These are phyloP conservation scores for Muschampia plurimacula DNA, from an alignment of 2,888 invertebrate genomes.

Conservation along the genomic window DNA sequence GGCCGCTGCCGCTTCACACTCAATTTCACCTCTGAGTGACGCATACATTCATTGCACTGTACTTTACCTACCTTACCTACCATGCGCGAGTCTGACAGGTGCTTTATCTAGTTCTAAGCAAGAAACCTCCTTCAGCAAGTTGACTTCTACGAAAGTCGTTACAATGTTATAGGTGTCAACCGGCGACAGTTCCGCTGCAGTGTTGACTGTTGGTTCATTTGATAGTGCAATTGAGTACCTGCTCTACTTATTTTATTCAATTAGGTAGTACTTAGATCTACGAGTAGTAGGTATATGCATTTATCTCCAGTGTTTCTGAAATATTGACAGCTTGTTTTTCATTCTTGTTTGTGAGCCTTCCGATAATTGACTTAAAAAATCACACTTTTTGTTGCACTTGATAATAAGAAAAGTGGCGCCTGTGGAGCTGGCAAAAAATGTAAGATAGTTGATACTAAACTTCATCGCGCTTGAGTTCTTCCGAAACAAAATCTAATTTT, in stretches of 20 bases:
- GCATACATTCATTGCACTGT: slow-evolving; percentile 81
- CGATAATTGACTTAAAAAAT: slow-evolving; percentile 14
- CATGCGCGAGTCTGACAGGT: slow-evolving; percentile 63
- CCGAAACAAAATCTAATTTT: slow-evolving; percentile 65
- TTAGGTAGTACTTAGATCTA: too few relatives aligned
- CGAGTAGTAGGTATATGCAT: too few relatives aligned
- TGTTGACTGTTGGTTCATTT: slow-evolving; percentile 7
- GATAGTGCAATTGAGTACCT: neutral
- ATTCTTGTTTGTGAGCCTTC: neutral
- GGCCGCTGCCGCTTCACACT: slow-evolving; percentile 84
- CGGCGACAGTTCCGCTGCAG: slow-evolving; percentile 4
- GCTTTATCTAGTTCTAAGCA: slow-evolving; percentile 52
- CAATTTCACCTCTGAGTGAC: slow-evolving; percentile 86
- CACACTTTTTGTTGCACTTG: slow-evolving; percentile 17
- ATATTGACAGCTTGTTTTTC: neutral
- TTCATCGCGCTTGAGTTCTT: slow-evolving; percentile 65
- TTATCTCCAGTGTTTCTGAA: too few relatives aligned
- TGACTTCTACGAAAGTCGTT: slow-evolving; percentile 29
- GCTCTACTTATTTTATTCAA: neutral
- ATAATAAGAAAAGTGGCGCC: slow-evolving; percentile 67
- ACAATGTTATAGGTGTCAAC: slow-evolving; percentile 23
- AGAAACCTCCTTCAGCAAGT: slow-evolving; percentile 29
- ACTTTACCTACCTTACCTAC: slow-evolving; percentile 58
- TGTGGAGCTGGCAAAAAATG: slow-evolving; percentile 54
- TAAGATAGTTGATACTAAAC: slow-evolving; percentile 62